Conservation (phyloP, 92 coral and sea anemone species). For the Porites cylindrica region DNA sequence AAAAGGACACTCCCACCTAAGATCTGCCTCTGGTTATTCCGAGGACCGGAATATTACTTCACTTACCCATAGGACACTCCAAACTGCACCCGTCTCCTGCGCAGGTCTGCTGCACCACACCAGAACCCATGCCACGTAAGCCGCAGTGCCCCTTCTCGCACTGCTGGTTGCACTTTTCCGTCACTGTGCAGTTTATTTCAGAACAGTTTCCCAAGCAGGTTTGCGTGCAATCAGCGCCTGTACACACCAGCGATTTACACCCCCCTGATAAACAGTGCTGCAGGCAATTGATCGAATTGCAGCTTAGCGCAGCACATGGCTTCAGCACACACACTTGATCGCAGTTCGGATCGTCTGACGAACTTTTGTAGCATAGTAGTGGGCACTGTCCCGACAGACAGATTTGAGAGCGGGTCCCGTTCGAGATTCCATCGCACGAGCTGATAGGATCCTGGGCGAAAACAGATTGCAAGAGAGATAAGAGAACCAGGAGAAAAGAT, state of each 20-base stretch:
- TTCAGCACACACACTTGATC: conserved; percentile 60
- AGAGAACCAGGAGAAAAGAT: background rate
- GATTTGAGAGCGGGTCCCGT: conserved; percentile 57
- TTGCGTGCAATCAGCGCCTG: conserved; percentile 65
- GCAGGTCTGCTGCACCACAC: conserved; percentile 55
- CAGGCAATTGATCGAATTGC: conserved; percentile 44
- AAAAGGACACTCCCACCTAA: background rate
- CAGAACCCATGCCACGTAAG: conserved; percentile 40
- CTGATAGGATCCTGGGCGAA: background rate
- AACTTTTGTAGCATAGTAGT: conserved; percentile 45
- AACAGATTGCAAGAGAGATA: background rate
- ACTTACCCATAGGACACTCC: conserved; percentile 40
- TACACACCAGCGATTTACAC: conserved; percentile 58
- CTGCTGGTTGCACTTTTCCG: conserved; percentile 65
- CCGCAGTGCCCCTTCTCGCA: conserved; percentile 73
- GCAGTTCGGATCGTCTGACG: conserved; percentile 32
- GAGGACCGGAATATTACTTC: background rate
- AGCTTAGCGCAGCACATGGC: conserved; percentile 40
- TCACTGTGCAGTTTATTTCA: conserved; percentile 19
- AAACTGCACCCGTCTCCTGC: conserved; percentile 62
- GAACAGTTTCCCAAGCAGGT: conserved; percentile 53
- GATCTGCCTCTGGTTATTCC: background rate
- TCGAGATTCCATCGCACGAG: conserved; percentile 22
- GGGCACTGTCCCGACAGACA: conserved; percentile 68
- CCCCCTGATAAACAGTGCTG: conserved; percentile 56